Evolutionary conservation across 1,140 invertebrate species (phyloP), one percentile per base, ranked within the genome.

Genomic region (Diprion similis): DNA sequence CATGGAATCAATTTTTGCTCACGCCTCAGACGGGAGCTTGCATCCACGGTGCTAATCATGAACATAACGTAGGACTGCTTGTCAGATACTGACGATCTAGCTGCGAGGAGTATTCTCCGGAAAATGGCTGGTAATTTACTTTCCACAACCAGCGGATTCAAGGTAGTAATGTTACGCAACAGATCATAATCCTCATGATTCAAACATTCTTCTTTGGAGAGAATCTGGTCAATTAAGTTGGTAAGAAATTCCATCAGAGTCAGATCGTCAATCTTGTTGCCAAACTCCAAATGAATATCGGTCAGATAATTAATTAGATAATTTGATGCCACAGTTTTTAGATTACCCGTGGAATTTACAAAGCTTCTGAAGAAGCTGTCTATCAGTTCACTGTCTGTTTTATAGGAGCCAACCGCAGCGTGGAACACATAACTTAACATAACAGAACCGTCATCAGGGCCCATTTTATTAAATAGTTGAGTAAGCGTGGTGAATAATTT

Each of bases 81-180:
- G 11, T 75, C 74, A 10, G 15, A 46, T 11, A 78, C 68, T n/a
- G 18, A 15, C 46, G 48, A 46, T 72, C 73, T 78, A 73, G 79
- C 68, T 72, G 75, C 71, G n/a, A 77, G 66, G 64, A 85, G 71
- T 70, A 83, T 75, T 77, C 74, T 84, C 51, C 75, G 72, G 11
- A 87, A 67, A 15, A 86, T 78, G 59, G 46, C 59, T 68, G 81
- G 73, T 45, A 78, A 78, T 47, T 79, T 82, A 24, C 74, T 80
- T 70, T 86, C 85, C 48, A 87, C 78, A 17, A 86, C 74, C 6
- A 84, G 59, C 70, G 85, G 85, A 82, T 88, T 86, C 1, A 85
- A 76, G 71, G 77, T 75, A 37, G 82, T 71, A 47, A 88, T 79
- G 48, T 73, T 71, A 37, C 66, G 69, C 0, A 87, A 70, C 66